Conservation (phyloP, 2,113 vertebrate genomes). For the Eptatretus burgeri region DNA sequence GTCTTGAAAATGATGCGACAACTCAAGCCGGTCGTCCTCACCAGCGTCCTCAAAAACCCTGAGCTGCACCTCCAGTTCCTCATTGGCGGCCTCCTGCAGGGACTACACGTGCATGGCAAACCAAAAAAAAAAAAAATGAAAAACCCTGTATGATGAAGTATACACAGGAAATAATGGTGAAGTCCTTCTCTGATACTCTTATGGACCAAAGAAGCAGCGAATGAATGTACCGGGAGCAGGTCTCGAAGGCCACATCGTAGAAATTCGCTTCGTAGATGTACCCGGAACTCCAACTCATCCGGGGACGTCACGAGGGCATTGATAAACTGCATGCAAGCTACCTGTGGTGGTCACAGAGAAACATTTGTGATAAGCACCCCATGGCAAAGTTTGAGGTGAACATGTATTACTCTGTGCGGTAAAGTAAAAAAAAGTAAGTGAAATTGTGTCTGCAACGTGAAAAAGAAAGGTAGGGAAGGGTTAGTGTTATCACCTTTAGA, state of each 20-base stretch:
- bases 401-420: too few species aligned
- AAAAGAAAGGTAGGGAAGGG: not conserved
- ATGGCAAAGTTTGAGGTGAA: too few species aligned
- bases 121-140: constrained; percentile 8
- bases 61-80: constrained; percentile 93
- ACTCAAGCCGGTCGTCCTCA: constrained; percentile 72
- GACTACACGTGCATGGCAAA: constrained; percentile 18
- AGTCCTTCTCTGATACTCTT: too few species aligned
- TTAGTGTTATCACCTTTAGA: not conserved
- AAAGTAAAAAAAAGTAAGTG: too few species aligned
- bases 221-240: constrained; percentile 43
- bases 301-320: constrained; percentile 90
- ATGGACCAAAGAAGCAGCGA: too few species aligned
- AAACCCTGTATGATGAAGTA: constrained; percentile 8
- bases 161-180: not conserved
- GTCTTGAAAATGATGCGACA: constrained; percentile 70
- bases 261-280: constrained; percentile 98
- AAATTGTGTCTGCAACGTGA: not conserved
- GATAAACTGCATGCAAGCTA: constrained; percentile 97
- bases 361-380: too few species aligned
- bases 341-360: constrained; percentile 18
- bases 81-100: constrained; percentile 61
- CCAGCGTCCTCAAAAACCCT: constrained; percentile 97
- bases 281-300: constrained; percentile 84
- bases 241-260: constrained; percentile 84